These are phyloP conservation scores for Crax fasciolata DNA, from an alignment of 2,797 vertebrate species.

Conservation along the genomic window DNA sequence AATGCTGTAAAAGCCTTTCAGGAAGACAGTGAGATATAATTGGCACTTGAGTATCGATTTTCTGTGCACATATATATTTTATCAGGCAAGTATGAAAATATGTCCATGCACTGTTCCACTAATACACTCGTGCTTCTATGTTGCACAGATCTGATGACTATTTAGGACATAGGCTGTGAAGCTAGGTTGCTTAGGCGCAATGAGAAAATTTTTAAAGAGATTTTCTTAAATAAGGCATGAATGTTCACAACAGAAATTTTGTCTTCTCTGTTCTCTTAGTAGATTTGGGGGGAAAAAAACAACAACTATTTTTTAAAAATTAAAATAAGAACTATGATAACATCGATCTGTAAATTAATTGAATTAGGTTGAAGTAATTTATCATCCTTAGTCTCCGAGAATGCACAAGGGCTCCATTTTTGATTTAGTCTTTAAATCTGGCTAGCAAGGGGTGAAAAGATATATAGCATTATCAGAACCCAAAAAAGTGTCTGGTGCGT, in stretches of 20 bases:
- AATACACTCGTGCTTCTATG: not conserved
- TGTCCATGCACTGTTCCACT: not conserved
- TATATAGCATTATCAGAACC: not conserved
- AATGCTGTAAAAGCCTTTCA: not conserved
- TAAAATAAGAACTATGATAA: not conserved
- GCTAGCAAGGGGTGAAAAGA: not conserved
- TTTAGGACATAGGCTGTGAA: not conserved
- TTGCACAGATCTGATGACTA: not conserved
- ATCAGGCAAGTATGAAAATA: not conserved
- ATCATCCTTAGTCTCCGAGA: not conserved
- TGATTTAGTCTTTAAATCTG: not conserved
- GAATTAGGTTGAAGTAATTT: not conserved
- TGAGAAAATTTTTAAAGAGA: not conserved
- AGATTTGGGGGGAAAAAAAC: not conserved
- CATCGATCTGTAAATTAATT: not conserved
- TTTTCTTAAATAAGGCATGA: not conserved
- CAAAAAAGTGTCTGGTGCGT: not conserved
- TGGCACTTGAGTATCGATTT: not conserved
- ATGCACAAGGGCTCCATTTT: not conserved
- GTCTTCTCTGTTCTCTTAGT: not conserved
- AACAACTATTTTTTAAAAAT: not conserved
- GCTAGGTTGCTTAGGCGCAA: not conserved
- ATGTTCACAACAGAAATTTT: not conserved
- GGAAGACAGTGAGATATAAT: not conserved
- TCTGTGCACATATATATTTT: not conserved